These are phyloP conservation scores for Spatula clypeata DNA, from an alignment of 2,797 vertebrate genomes.

Conservation along the genomic window DNA sequence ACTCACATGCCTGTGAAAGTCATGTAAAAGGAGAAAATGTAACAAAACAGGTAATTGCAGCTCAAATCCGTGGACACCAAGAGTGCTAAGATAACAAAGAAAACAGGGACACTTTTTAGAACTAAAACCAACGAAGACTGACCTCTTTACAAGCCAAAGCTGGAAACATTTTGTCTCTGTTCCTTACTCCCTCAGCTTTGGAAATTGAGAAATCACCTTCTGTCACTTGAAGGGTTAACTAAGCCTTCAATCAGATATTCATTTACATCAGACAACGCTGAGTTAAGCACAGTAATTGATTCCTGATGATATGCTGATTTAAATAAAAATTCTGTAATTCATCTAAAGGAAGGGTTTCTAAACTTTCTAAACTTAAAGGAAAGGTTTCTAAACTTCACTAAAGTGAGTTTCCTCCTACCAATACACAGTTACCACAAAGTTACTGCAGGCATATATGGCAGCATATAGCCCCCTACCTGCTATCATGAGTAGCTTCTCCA, in stretches of 20 bases:
- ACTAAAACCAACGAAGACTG: fast-evolving
- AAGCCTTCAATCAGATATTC: not conserved
- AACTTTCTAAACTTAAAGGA: no score
- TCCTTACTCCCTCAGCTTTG: not conserved
- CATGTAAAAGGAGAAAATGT: not conserved
- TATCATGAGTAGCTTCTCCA: conserved; percentile 98
- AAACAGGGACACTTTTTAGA: not conserved
- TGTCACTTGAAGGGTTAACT: not conserved
- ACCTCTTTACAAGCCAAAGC: not conserved
- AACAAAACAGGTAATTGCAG: not conserved
- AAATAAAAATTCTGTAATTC: not conserved
- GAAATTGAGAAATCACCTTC: not conserved
- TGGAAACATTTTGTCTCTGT: not conserved
- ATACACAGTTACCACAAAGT: not conserved
- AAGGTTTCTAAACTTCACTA: no score
- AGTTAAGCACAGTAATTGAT: not conserved
- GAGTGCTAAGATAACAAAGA: not conserved
- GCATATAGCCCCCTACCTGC: conserved; percentile 85
- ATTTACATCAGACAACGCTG: not conserved
- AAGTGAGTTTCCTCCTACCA: not conserved
- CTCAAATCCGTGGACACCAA: not conserved
- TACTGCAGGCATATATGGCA: not conserved
- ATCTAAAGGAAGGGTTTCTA: not conserved
- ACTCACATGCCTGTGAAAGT: no score
- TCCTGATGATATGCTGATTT: not conserved